phyloP scores from a whole-genome alignment of 2,888 invertebrate species.

The Chouioia cunea region DNA sequence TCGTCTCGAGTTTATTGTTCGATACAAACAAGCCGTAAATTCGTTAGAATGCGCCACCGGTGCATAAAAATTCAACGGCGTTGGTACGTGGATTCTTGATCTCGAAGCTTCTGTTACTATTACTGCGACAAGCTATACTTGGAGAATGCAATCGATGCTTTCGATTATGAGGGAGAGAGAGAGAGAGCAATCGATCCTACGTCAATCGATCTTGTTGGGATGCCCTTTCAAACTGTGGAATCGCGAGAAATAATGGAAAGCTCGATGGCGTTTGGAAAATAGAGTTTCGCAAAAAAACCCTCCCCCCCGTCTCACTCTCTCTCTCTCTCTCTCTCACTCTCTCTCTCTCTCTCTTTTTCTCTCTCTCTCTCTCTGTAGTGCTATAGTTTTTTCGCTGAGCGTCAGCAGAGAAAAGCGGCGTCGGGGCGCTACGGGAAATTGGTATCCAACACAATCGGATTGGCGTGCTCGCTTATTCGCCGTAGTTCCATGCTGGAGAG shows the following conservation, averaged over 20 bases:
- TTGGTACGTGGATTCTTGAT: too few species aligned
- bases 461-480: conserved; percentile 41
- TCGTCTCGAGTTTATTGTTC: too few species aligned
- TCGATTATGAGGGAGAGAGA: too few species aligned
- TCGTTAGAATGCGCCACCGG: too few species aligned
- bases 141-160: too few species aligned
- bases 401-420: neutral
- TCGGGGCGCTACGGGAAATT: conserved; percentile 16
- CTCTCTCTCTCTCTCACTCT: neutral
- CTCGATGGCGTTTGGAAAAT: conserved; percentile 4
- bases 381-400: too few species aligned
- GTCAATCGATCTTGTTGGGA: too few species aligned
- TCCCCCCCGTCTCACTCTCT: conserved; percentile 4
- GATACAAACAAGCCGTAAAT: too few species aligned
- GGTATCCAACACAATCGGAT: conserved; percentile 41
- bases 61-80: too few species aligned
- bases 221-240: conserved; percentile 10
- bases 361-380: neutral
- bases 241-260: conserved; percentile 36
- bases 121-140: too few species aligned
- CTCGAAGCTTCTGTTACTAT: too few species aligned
- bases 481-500: conserved; percentile 5
- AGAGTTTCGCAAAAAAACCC: conserved; percentile 1
- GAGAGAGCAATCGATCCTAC: too few species aligned
- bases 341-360: neutral